Base-by-base conservation (phyloP, 2,888 invertebrate species). In the Parnassius apollo region DNA sequence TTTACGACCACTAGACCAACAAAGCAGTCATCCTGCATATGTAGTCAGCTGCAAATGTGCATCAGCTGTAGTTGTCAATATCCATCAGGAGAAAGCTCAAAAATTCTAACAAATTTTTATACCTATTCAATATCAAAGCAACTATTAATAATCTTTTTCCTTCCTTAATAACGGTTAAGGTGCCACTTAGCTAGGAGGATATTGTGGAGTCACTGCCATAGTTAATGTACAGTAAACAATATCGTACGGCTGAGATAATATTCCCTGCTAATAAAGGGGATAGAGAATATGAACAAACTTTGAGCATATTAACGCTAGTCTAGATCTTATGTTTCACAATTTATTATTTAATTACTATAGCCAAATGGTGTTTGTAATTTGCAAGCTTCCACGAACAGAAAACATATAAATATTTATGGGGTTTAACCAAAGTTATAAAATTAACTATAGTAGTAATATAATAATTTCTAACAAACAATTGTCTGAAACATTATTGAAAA, bases 301-400 rank as follows among this genome's bases (percentile, higher is more conserved):
- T 46, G 59, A 63, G 56, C 63, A 59, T 63, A 63, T 59, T 59
- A 59, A 63, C 51, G 51, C 59, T 58, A 59, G 59, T 59, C 63
- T 51, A 55, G 59, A 63, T 63, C 63, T 63, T 63, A 63, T 56
- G 51, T 56, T 63, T 18, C 50, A 59, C 59, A 63, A 63, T 63
- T 63, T 63, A 63, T 51, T 63, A 42, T 63, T 63, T 59, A 63
- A 63, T 63, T 63, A 63, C 59, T 46, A 22, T 54, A 55, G 59
- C 45, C 51, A 56, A 59, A 56, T 45, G 51, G 18, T 18, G 45
- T 56, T 42, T 35, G 51, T 59, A 51, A 63, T 63, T 50, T 55
- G 50, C 56, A 42, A 13, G 45, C 56, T 42, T 61, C 57, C 52
- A 46, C 42, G 35, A 52, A 52, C 49, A 13, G 49, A 49, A n/a